Conservation (phyloP, 1,140 invertebrate species). For the Neelides sp. region DNA sequence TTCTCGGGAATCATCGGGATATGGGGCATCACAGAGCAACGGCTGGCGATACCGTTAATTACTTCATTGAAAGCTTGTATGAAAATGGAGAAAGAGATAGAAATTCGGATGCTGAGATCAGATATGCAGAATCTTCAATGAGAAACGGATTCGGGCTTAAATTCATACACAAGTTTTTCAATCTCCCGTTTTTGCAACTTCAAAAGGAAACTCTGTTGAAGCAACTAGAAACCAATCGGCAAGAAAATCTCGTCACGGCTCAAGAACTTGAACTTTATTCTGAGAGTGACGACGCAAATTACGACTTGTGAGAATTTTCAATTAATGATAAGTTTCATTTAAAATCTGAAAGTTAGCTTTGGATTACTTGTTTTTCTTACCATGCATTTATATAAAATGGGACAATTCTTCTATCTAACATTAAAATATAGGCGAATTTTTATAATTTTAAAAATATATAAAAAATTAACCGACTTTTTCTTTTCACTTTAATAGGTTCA, state of each 20-base stretch:
- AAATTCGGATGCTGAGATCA: conserved; percentile 58
- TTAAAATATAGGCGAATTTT: neutral
- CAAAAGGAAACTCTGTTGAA: conserved; percentile 75
- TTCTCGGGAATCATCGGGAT: conserved; percentile 88
- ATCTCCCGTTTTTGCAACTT: conserved; percentile 83
- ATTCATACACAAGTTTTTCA: conserved; percentile 90
- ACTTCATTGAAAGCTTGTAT: conserved; percentile 50
- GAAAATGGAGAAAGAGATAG: conserved; percentile 37
- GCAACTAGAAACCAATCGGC: conserved; percentile 75
- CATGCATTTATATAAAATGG: neutral
- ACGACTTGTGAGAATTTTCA: conserved; percentile 50
- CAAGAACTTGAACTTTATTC: conserved; percentile 69
- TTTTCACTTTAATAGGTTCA: conserved; percentile 41
- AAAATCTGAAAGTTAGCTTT: neutral
- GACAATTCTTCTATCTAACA: conserved; percentile 1
- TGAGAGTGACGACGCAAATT: conserved; percentile 81
- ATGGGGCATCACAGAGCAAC: conserved; percentile 74
- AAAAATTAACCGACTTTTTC: neutral
- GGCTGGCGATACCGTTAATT: conserved; percentile 53
- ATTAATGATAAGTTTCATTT: neutral
- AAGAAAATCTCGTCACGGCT: conserved; percentile 65
- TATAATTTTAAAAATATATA: neutral
- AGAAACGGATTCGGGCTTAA: conserved; percentile 90
- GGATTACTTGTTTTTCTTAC: too few species aligned
- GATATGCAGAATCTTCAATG: conserved; percentile 90